Percentiles rank a stretch among this genome's conserved stretches.
Conservation (phyloP, 2,113 vertebrate species). For the Chionomys nivalis region DNA sequence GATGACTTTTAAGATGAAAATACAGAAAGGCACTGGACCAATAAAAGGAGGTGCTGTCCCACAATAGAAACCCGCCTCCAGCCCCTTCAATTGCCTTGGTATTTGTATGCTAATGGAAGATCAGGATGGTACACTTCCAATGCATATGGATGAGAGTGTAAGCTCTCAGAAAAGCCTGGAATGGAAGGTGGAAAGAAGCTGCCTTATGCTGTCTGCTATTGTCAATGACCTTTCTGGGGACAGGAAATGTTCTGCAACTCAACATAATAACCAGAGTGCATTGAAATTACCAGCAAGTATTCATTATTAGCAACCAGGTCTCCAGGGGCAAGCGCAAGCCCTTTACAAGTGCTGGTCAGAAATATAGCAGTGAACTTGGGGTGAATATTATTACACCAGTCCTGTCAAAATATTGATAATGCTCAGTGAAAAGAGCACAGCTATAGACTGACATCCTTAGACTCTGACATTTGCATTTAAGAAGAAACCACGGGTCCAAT, state of each 20-base stretch:
- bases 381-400: conserved; percentile 24
- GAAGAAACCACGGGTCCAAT: conserved; percentile 30
- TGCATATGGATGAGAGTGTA: conserved; percentile 75
- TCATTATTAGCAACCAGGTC: conserved; percentile 51
- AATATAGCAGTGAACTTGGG: conserved; percentile 36
- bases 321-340: background rate
- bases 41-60: conserved; percentile 42
- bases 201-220: conserved; percentile 53
- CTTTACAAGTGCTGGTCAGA: conserved; percentile 43
- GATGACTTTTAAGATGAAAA: conserved; percentile 62
- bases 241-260: conserved; percentile 61
- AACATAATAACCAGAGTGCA: conserved; percentile 70
- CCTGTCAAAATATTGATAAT: conserved; percentile 63
- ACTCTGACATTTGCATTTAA: conserved; percentile 47
- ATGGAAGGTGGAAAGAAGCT: conserved; percentile 56
- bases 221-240: conserved; percentile 67
- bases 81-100: conserved; percentile 77
- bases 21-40: conserved; percentile 34
- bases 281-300: conserved; percentile 64
- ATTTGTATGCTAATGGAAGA: conserved; percentile 84
- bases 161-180: conserved; percentile 63
- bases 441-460: background rate
- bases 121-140: conserved; percentile 76
- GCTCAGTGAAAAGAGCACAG: conserved; percentile 45
- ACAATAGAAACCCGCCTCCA: conserved; percentile 54